Base-by-base conservation (phyloP, 2,888 invertebrate genomes). In the Eupithecia abbreviata region DNA sequence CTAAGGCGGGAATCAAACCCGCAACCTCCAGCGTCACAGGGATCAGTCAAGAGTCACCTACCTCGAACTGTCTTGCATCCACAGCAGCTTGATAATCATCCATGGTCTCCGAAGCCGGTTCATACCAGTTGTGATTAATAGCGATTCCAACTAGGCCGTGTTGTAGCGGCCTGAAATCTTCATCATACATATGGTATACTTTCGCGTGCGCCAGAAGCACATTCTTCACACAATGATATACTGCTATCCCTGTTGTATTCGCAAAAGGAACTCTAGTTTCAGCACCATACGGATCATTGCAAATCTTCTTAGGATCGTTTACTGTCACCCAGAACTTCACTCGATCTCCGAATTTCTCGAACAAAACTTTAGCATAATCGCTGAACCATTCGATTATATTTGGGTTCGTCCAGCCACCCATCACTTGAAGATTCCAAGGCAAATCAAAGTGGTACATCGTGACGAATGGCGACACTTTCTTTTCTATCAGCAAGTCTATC, bases 381-480 rank as follows among this genome's bases (percentile, higher is more conserved):
- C 86, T 91, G 83, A 96, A 97, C 91, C 95, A 96, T 30, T 94
- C 89, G 0, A 93, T 91, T 65, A 96, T 89, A 2, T 90, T 66
- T 0, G 95, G 93, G 85, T 96, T 96, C 0, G 93, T 80, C 96
- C 96, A 96, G 0, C 96, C 96, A 0, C 96, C 96, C 47, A 96
- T 83, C 65, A 95, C 92, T 89, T 96, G 94, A 2, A 96, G 80
- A n/a, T 83, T 83, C 77, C 94, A 89, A 0, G 96, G 96, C 49
- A 96, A 88, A 87, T 96, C 96, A 95, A 96, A 96, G 81, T 97
- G 96, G 85, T 96, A 96, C 71, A 96, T 90, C 0, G 96, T 96
- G 0, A 96, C 91, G 81, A 96, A 90, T 0, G 97, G 96, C 78
- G 90, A 87, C 4, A 97, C 96, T 15, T 93, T 94, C 73, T 95